These are phyloP conservation scores for Hetaerina americana DNA, from an alignment of 1,140 invertebrate genomes.

Conservation along the genomic window DNA sequence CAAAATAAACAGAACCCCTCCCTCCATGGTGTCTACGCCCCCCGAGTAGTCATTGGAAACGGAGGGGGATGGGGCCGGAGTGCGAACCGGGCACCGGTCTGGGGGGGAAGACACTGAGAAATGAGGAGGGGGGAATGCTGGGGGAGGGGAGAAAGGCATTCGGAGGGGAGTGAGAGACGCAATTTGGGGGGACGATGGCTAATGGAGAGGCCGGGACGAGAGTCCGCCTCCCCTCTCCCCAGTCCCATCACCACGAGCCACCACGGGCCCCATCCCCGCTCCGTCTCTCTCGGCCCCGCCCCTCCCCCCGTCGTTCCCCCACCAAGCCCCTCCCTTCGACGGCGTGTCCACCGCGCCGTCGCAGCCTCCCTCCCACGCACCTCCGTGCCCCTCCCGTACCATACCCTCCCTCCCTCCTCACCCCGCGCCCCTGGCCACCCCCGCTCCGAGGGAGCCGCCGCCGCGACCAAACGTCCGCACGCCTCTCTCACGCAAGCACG, in stretches of 20 bases:
- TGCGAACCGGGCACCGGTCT: too few species aligned
- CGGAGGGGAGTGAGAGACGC: not conserved
- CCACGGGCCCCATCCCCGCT: not conserved
- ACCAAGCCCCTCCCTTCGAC: not conserved
- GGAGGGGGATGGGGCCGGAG: too few species aligned
- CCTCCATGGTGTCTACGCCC: not conserved
- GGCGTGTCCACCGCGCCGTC: not conserved
- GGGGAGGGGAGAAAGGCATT: too few species aligned
- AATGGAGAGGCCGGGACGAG: not conserved
- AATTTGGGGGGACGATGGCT: not conserved
- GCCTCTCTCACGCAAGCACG: not conserved
- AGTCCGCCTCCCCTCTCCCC: not conserved
- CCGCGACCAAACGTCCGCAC: not conserved
- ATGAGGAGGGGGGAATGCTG: too few species aligned
- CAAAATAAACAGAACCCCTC: too few species aligned
- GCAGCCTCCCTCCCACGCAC: too few species aligned
- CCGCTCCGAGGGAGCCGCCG: not conserved
- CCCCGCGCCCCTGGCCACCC: not conserved
- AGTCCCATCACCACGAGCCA: too few species aligned
- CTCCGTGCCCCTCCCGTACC: too few species aligned
- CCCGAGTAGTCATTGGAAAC: too few species aligned
- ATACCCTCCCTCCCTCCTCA: not conserved
- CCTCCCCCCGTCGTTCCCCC: too few species aligned
- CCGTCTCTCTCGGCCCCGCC: not conserved
- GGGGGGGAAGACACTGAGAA: too few species aligned